Evolutionary conservation across 2,888 invertebrate species (phyloP).

Genomic region (Beris chalybata): DNA sequence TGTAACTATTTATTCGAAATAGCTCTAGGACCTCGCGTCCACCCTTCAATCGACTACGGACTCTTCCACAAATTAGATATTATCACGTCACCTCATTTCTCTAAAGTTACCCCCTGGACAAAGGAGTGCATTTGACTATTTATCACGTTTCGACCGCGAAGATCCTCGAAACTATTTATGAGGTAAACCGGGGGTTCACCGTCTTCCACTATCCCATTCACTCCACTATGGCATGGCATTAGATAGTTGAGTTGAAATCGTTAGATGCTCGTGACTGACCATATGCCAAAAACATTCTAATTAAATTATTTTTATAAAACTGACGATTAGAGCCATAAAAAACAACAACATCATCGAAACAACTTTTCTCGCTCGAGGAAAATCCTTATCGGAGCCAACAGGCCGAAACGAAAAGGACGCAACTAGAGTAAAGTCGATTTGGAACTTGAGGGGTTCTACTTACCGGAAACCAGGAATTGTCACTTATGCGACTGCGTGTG

Average conservation of each 20-base stretch:
- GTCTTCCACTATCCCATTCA: too few species aligned
- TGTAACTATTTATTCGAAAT: constrained; percentile 23
- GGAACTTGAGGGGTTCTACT: constrained; percentile 6
- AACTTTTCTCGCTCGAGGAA: neutral
- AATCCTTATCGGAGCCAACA: constrained; percentile 11
- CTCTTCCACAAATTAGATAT: constrained; percentile 33
- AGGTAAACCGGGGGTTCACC: constrained; percentile 1
- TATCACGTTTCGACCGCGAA: constrained; percentile 17
- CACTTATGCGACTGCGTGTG: constrained; percentile 35
- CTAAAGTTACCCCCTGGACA: constrained; percentile 20
- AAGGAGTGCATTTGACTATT: constrained; percentile 26
- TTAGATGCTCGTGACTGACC: constrained; percentile 23
- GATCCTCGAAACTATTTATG: neutral
- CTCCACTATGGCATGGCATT: too few species aligned
- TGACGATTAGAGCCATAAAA: constrained; percentile 28
- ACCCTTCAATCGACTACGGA: too few species aligned
- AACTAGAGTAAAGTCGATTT: neutral
- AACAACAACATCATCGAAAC: neutral
- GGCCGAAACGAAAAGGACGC: constrained; percentile 24
- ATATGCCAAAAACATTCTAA: constrained; percentile 32
- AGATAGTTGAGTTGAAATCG: constrained; percentile 1
- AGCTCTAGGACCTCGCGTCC: constrained; percentile 1
- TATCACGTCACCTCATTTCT: constrained; percentile 35
- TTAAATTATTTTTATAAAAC: constrained; percentile 34
- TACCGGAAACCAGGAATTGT: constrained; percentile 34